Percentiles rank a stretch among this genome's conserved stretches.
Conservation (phyloP, 2,888 invertebrate species). For the Piscicola geometra region DNA sequence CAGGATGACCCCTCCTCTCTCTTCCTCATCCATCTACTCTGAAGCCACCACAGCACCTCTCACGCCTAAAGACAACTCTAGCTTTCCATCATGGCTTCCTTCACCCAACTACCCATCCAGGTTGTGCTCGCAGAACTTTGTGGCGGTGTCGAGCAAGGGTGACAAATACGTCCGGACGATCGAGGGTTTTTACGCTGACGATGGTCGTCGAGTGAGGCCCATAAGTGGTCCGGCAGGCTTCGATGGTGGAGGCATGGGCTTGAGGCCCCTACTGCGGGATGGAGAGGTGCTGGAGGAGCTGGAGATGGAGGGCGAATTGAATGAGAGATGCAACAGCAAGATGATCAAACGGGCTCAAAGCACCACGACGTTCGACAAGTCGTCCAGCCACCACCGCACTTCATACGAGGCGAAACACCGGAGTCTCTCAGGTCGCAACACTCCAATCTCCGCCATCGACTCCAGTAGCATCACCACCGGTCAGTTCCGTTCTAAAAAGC, state of each 20-base stretch:
- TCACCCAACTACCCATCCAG: background rate
- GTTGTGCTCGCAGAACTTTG: conserved; percentile 8
- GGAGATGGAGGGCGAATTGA: background rate
- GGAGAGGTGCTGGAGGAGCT: conserved; percentile 2
- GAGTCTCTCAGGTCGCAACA: conserved; percentile 40
- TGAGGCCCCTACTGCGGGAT: conserved; percentile 9
- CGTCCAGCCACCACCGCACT: conserved; percentile 1
- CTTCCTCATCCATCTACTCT: too few species aligned
- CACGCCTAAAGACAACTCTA: background rate
- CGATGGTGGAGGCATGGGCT: conserved; percentile 14
- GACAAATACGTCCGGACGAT: conserved; percentile 26
- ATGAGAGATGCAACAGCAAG: background rate
- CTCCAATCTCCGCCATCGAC: conserved; percentile 40
- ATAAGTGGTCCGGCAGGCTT: conserved; percentile 35
- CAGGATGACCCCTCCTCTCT: too few species aligned
- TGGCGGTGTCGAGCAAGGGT: conserved; percentile 23
- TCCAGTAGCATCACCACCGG: conserved; percentile 41
- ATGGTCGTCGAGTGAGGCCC: conserved; percentile 32
- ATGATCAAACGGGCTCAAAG: conserved; percentile 40
- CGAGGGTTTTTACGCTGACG: conserved; percentile 11
- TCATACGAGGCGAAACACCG: conserved; percentile 7
- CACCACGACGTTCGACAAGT: conserved; percentile 43
- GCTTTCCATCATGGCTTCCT: background rate
- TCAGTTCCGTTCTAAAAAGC: too few species aligned
- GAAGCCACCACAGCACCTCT: background rate